These are phyloP conservation scores for Melanotaenia nigrans DNA, from an alignment of 2,797 vertebrate genomes.

Conservation along the genomic window DNA sequence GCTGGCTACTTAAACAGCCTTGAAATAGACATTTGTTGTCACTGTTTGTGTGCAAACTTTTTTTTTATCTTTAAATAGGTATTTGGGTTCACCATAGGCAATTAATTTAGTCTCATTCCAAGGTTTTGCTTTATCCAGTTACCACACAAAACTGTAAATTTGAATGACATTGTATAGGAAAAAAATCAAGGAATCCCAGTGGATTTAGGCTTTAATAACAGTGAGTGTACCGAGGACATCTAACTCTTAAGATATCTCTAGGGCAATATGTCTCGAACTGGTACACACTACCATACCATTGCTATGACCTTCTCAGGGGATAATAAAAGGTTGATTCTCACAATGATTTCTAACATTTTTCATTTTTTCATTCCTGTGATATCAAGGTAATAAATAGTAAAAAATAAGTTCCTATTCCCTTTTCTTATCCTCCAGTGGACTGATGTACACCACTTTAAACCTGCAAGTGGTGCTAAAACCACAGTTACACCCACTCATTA, in stretches of 20 bases:
- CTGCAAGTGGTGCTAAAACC: conserved; percentile 49
- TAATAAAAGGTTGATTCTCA: background rate
- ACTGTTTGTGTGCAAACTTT: background rate
- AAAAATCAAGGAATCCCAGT: background rate
- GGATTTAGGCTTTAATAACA: conserved; percentile 2
- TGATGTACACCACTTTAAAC: conserved; percentile 2
- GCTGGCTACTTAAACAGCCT: background rate
- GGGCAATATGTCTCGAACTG: background rate
- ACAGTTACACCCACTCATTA: conserved; percentile 13
- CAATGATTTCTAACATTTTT: background rate
- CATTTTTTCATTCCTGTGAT: background rate
- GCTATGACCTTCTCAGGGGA: background rate
- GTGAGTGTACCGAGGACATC: background rate
- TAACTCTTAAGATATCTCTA: background rate
- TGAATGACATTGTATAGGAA: background rate
- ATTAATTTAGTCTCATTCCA: background rate
- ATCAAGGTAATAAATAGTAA: background rate
- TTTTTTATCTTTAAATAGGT: background rate
- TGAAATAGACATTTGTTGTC: background rate
- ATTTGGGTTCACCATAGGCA: background rate
- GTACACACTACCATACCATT: background rate
- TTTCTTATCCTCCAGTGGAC: background rate
- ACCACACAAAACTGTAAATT: background rate
- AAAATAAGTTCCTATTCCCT: background rate
- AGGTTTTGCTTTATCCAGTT: background rate